Evolutionary conservation across 2,888 invertebrate species (phyloP), one percentile per base, ranked within the genome.

Genomic region (Hecatera dysodea): DNA sequence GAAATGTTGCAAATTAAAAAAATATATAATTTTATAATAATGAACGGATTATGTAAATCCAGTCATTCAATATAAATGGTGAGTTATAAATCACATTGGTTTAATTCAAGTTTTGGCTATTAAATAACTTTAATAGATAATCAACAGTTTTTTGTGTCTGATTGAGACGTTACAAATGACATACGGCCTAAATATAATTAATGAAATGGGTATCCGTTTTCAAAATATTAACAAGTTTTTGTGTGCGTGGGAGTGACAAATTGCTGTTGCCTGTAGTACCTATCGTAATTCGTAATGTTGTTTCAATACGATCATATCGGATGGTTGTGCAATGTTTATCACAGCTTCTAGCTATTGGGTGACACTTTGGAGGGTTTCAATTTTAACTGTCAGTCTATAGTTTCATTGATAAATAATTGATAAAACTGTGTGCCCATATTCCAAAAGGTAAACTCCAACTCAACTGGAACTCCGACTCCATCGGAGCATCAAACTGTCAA

Each of bases 31-130:
- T 81, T 77, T 71, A 75, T 78, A 83, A 78, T 83, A 82, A 86
- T 73, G 85, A 83, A 82, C 82, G 65, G 84, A 89, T 91, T 90
- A 92, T 91, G 91, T 85, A 84, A 90, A 91, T 88, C 56, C 53
- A 79, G 67, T 74, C 82, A 76, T 82, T 80, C 81, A 86, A 86
- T 86, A 86, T 81, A 85, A 75, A 75, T 75, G 73, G 81, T 68
- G 52, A 62, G 63, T 67, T 46, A 90, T 92, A 91, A 90, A 91
- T 92, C 88, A 89, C 62, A 74, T 70, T 86, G 88, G 86, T 89
- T 88, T 87, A 88, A 90, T 88, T 84, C 79, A 83, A 87, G 86
- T 86, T 88, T 86, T 86, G 87, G 88, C 84, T 88, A 88, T 88
- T 89, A 86, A 85, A 84, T 85, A 86, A 84, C 79, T 88, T 89